Base-by-base conservation (phyloP, 2,797 vertebrate genomes). In the Furcifer pardalis region DNA sequence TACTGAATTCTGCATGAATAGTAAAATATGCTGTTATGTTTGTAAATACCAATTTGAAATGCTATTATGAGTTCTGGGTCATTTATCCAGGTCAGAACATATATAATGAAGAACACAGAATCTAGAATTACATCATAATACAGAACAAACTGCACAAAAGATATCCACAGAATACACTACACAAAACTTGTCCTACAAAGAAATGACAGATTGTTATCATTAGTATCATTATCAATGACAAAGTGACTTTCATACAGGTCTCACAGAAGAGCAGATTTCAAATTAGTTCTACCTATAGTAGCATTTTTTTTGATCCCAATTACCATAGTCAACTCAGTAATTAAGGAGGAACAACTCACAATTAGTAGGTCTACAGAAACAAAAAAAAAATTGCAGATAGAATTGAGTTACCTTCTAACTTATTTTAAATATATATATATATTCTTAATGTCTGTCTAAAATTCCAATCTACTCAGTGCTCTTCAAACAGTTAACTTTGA, bases 71-170 rank as follows among this genome's bases (percentile, higher is more conserved):
- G 83, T 80, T 84, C 15, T 86, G 76, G 94, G 97, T 98, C 97
- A 98, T 98, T 99, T 99, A 96, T 98, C 97, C 96, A 96, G 95
- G 97, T 97, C 93, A 93, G 93, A 96, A 96, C 95, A 96, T 94
- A 95, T 91, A 95, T 96, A 96, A 95, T 95, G 95, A 95, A 97
- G 92, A 94, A 91, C 93, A 95, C 91, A 95, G 93, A 95, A 86
- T 91, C 91, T 93, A 89, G 23, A 87, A 37, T 92, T 92, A 92
- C 69, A 92, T 30, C 0, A 91, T 30, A 1, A 90, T 93, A 94
- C 32, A 87, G 49, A 94, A 96, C 88, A 95, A 93, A 94, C 88
- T 93, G 37, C 83, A 95, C 89, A 92, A 79, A 88, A 90, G 46
- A 63, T 77, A 74, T 79, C 73, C 90, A 89, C 62, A 92, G 92